Base-by-base conservation (phyloP, 2,113 vertebrate species). In the Halichoerus grypus region DNA sequence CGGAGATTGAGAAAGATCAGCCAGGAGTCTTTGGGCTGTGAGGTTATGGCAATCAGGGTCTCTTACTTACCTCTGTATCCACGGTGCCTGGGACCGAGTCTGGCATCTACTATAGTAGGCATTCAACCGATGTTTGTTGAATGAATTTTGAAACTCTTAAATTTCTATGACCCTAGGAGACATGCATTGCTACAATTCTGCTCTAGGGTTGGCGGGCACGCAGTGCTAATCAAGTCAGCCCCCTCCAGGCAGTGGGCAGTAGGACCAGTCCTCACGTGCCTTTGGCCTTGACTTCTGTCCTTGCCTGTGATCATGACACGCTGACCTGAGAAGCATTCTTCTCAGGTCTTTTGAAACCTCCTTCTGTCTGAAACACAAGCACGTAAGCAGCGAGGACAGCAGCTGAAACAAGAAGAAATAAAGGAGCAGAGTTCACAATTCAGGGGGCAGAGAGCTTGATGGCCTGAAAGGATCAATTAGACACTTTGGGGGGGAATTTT, bases 301-400 rank as follows among this genome's bases (percentile, higher is more conserved):
- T 87, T 42, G n/a, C 19, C 82, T 59, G 31, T 46, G 28, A 83
- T 0, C 4, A 0, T 39, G 69, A 53, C 61, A 86, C 3, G 0
- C 14, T 15, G 51, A 11, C 22, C 71, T 72, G 69, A 87, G 51
- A 79, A 90, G 42, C n/a, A 12, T 53, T 39, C 26, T 88, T 55
- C 63, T 72, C 7, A 0, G 69, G 18, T 71, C 87, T 80, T 92
- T 63, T 63, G 55, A 95, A 93, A 42, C 55, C 71, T 51, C 22
- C 71, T 96, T 71, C 83, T 71, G 22, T 51, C 74, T 95, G 71
- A 96, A 95, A 77, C 33, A n/a, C 80, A 88, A 94, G 92, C 3
- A 0, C 82, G 28, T 93, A 94, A 96, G 4, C 79, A n/a, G 63
- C 74, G 21, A 80, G 69, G 94, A 98, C 97, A 91, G 84, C 63